phyloP scores from a whole-genome alignment of 2,113 vertebrate species.

The Pithys albifrons region DNA sequence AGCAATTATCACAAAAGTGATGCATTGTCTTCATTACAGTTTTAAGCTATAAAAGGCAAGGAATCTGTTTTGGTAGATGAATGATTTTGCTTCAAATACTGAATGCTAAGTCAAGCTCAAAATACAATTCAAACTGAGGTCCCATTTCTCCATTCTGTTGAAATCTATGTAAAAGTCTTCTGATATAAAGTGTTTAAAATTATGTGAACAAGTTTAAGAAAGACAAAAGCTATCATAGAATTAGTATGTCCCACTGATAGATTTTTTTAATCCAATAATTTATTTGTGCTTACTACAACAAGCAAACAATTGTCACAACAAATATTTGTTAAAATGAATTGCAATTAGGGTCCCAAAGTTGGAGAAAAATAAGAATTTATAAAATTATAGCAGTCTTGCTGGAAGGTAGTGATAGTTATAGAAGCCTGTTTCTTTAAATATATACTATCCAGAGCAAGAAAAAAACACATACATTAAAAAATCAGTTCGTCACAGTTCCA shows the following conservation, averaged over 20 bases:
- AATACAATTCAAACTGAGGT: slow-evolving; percentile 14
- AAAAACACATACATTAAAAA: slow-evolving; percentile 14
- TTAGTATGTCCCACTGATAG: not conserved
- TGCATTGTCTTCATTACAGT: slow-evolving; percentile 78
- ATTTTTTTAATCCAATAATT: not conserved
- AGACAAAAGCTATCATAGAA: slow-evolving; percentile 8
- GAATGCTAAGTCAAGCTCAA: slow-evolving; percentile 72
- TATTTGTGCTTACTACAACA: not conserved
- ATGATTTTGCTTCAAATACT: slow-evolving; percentile 71
- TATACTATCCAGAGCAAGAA: not conserved
- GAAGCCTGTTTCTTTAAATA: slow-evolving; percentile 37
- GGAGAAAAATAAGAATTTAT: not conserved
- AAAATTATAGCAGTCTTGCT: not conserved
- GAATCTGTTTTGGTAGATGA: slow-evolving; percentile 70
- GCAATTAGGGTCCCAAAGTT: not conserved
- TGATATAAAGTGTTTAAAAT: not conserved
- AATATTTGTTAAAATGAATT: not conserved
- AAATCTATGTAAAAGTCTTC: slow-evolving; percentile 3
- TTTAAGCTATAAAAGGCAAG: slow-evolving; percentile 75
- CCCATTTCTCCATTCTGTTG: slow-evolving; percentile 29
- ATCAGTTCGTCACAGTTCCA: not conserved
- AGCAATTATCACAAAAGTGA: slow-evolving; percentile 79
- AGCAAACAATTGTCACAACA: not conserved
- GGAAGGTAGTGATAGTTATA: not conserved
- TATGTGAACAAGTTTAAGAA: not conserved